Base-by-base conservation (phyloP, 1,140 invertebrate species). In the Lordiphosa collinella region DNA sequence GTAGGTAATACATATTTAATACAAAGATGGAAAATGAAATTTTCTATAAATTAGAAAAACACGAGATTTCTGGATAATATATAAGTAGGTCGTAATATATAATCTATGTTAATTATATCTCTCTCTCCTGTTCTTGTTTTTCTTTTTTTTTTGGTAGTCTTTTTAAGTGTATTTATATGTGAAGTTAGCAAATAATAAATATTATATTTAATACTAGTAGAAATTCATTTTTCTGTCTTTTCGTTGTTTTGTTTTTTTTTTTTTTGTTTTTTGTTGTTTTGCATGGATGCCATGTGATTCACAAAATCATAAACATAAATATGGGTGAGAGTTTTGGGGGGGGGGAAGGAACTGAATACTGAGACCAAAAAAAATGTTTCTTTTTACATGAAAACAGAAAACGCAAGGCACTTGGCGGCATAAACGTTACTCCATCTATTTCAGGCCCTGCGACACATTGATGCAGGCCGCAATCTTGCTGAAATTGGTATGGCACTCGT, bases 221-320 rank as follows among this genome's bases (percentile, higher is more conserved):
- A 2, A 38, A 38, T 13, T 13, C 8, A 14, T 37, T 4, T 37
- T 11, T 13, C 11, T 8, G 9, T 4, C 3, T 14, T 11, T 14
- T 8, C 11, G 13, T 38, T 38, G 13, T 9, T 14, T 12, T 13
- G 2, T 47, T 9, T 16, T 46, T 25, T 25, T 8, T 4, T 16
- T 35, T 52, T 59, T 7, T 5, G 25, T 35, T 18, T 49, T 14
- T 37, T 48, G n/a, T 10, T 8, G 8, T 29, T 54, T 60, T 67
- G 63, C 54, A 75, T 75, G 64, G 58, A 69, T 75, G 41, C 64
- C 71, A 74, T 74, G 57, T 51, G 41, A 13, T 13, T 32, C 9
- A 5, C 11, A 40, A 40, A 31, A 11, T 43, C 4, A 8, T n/a
- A n/a, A n/a, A 43, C 9, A 25, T 22, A 43, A 22, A 11, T 25